Conservation (phyloP, 2,797 vertebrate genomes). For the Rhynchotus rufescens region DNA sequence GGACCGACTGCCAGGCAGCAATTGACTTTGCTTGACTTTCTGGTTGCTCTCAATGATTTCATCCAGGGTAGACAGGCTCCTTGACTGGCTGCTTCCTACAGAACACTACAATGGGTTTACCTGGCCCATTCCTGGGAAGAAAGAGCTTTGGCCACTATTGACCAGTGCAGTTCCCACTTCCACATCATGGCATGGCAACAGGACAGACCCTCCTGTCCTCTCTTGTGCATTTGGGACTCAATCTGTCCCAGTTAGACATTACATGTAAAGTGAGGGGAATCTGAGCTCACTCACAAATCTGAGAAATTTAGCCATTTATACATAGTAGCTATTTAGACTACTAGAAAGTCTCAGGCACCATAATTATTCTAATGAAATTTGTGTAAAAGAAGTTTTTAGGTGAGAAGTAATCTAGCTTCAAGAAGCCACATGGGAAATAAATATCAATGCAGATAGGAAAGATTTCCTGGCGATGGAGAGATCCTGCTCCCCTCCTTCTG, state of each 20-base stretch:
- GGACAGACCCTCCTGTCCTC: neutral
- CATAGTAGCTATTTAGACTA: too few relatives aligned
- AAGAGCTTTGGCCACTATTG: neutral
- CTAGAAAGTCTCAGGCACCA: too few relatives aligned
- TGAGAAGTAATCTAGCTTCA: too few relatives aligned
- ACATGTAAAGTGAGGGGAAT: neutral
- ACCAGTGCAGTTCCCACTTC: neutral
- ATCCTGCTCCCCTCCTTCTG: neutral
- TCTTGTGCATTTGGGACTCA: neutral
- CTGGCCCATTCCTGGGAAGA: neutral
- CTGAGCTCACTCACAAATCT: neutral
- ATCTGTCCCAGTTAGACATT: neutral
- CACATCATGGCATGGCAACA: neutral
- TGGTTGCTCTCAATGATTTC: neutral
- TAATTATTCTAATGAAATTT: too few relatives aligned
- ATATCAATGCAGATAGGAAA: conserved; percentile 16
- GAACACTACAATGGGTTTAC: neutral
- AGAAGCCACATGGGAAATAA: neutral
- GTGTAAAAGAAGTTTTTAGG: too few relatives aligned
- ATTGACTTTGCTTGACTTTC: neutral
- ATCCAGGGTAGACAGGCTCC: neutral
- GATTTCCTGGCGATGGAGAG: neutral
- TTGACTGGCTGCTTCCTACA: neutral
- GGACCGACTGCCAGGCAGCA: neutral
- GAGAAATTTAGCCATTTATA: too few relatives aligned